These are phyloP conservation scores for Euleptes europaea DNA, from an alignment of 2,113 vertebrate genomes.

Conservation along the genomic window DNA sequence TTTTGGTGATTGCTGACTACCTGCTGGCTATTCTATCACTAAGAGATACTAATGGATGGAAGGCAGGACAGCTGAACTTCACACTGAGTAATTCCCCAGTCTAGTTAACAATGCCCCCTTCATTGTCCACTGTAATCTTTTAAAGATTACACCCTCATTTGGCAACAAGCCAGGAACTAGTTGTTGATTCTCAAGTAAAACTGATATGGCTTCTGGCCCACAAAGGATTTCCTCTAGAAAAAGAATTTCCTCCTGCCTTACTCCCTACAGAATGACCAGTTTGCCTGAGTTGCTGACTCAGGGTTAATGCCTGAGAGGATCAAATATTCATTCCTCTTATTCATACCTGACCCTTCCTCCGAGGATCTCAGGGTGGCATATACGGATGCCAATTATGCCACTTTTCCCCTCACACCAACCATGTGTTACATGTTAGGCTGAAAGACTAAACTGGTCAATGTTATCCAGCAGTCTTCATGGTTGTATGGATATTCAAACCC, in stretches of 20 bases:
- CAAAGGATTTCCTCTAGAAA: background rate
- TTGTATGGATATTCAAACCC: too few species aligned
- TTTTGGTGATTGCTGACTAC: conserved; percentile 39
- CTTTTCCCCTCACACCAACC: too few species aligned
- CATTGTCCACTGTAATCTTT: conserved; percentile 67
- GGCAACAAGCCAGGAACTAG: conserved; percentile 71
- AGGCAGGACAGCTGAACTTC: conserved; percentile 48
- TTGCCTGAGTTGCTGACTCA: background rate
- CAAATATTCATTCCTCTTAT: background rate
- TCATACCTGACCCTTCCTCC: too few species aligned
- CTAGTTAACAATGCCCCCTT: conserved; percentile 72
- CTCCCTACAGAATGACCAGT: background rate
- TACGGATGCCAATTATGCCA: too few species aligned
- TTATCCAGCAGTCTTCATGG: too few species aligned
- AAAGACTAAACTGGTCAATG: too few species aligned
- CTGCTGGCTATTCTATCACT: background rate
- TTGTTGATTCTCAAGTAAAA: conserved; percentile 72
- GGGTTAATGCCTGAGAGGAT: background rate
- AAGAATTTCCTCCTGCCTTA: background rate
- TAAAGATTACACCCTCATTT: conserved; percentile 71
- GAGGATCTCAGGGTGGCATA: too few species aligned
- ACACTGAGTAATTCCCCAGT: conserved; percentile 63
- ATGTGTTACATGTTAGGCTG: too few species aligned
- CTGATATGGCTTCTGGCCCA: conserved; percentile 40
- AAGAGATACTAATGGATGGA: conserved; percentile 36